phyloP scores from a whole-genome alignment of 1,140 invertebrate genomes.

The Drosophila littoralis region DNA sequence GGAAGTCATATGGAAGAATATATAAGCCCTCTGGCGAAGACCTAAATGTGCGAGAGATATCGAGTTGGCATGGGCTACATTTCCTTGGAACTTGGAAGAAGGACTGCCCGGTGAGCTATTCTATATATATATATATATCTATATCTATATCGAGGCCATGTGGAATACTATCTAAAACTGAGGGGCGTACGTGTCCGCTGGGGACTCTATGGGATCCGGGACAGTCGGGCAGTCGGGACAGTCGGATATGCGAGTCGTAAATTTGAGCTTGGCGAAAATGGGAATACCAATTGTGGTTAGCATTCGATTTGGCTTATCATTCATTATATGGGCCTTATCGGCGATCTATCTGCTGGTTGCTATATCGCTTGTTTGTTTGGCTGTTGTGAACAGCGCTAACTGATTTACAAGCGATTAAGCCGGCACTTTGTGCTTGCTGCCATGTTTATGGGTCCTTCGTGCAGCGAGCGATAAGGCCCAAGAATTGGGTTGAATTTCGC shows the following conservation, averaged over 20 bases:
- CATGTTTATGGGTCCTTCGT: conserved; percentile 12
- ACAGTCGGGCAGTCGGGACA: too few relatives aligned
- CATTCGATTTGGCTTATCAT: conserved; percentile 17
- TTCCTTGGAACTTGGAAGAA: too few relatives aligned
- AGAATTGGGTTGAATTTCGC: background rate
- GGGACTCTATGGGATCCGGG: too few relatives aligned
- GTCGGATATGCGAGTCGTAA: conserved; percentile 38
- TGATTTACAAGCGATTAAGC: conserved; percentile 75
- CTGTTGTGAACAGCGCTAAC: conserved; percentile 27
- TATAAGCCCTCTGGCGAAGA: too few relatives aligned
- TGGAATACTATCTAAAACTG: too few relatives aligned
- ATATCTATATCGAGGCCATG: too few relatives aligned
- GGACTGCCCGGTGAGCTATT: too few relatives aligned
- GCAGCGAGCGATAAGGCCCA: background rate
- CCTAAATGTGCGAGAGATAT: too few relatives aligned
- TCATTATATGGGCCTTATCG: conserved; percentile 27
- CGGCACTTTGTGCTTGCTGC: conserved; percentile 5
- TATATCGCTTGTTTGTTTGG: conserved; percentile 21
- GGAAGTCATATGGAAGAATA: too few relatives aligned
- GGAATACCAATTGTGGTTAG: background rate
- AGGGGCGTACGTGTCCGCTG: too few relatives aligned
- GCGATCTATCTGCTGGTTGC: conserved; percentile 22
- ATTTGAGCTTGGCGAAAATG: conserved; percentile 5
- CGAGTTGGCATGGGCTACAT: too few relatives aligned
- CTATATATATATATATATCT: too few relatives aligned